phyloP scores from a whole-genome alignment of 2,113 vertebrate genomes.

The Tor tambroides region DNA sequence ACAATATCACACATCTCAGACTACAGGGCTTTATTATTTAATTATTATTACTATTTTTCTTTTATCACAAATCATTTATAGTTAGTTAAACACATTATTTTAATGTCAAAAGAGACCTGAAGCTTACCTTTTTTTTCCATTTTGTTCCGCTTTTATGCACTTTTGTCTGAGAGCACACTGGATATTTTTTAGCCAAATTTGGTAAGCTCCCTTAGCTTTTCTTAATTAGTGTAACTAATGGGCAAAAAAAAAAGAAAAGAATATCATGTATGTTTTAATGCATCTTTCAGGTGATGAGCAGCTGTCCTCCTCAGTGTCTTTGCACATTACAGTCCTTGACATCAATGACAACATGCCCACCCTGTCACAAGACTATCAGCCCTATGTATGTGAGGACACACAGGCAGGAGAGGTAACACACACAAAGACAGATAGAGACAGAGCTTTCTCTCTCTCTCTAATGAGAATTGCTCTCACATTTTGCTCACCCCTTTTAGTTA shows the following conservation, averaged over 20 bases:
- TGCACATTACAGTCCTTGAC: constrained; percentile 87
- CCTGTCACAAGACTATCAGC: constrained; percentile 84
- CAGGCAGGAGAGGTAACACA: constrained; percentile 82
- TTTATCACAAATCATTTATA: not conserved
- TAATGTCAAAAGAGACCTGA: not conserved
- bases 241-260: too few species aligned
- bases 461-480: not conserved
- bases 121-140: not conserved
- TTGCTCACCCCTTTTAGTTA: not conserved
- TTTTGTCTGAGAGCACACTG: not conserved
- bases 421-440: not conserved
- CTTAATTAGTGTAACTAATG: not conserved
- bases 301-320: constrained; percentile 79
- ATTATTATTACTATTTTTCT: not conserved
- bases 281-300: constrained; percentile 76
- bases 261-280: not conserved
- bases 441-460: not conserved
- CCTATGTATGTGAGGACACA: constrained; percentile 91
- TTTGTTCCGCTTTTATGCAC: not conserved
- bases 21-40: not conserved
- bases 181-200: too few species aligned
- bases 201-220: too few species aligned
- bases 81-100: not conserved
- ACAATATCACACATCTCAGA: not conserved
- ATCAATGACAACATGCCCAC: constrained; percentile 90